Evolutionary conservation across 2,113 vertebrate genomes (phyloP), one percentile per base, ranked within the genome.

Genomic region (Saccopteryx bilineata): DNA sequence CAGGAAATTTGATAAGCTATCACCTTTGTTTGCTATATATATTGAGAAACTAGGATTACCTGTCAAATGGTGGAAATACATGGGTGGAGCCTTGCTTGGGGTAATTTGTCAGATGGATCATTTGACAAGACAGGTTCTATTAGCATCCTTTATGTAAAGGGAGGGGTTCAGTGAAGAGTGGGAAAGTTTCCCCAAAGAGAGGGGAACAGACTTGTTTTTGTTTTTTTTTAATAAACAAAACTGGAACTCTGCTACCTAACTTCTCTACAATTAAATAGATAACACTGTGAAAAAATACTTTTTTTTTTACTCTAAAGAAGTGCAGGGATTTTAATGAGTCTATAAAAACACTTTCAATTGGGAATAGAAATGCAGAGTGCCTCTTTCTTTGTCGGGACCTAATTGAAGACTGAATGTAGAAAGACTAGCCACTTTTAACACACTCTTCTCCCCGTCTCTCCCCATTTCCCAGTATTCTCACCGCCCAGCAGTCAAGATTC

Each of bases 401-500:
- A 90, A 90, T 56, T 89, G 79, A 81, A 46, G 15, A 17, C 66
- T 78, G 82, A 91, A 85, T 81, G 61, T 50, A 61, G 83, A 93
- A 69, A 79, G 65, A 69, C 56, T 63, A 83, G 91, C 46, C 82
- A 69, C 87, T 88, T 95, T 80, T 95, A 97, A 95, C 33, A 0
- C 58, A 31, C 8, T 87, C 23, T 81, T 88, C 21, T 97, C 60
- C 95, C 72, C 31, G 79, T 92, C 72, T 94, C 89, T 14, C 76
- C 48, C 69, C 60, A 72, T 4, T 87, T 75, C 76, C 86, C 98
- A 99, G 99, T 99, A 87, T 99, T 99, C 98, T 98, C 98, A 1
- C 97, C 98, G 3, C 96, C 98, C 97, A 96, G 98, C 96, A 98
- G 98, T 92, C 99, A 99, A 54, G 98, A 99, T 97, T 98, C 99